Conservation (phyloP, 2,888 invertebrate species). For the Conchocele bisecta region DNA sequence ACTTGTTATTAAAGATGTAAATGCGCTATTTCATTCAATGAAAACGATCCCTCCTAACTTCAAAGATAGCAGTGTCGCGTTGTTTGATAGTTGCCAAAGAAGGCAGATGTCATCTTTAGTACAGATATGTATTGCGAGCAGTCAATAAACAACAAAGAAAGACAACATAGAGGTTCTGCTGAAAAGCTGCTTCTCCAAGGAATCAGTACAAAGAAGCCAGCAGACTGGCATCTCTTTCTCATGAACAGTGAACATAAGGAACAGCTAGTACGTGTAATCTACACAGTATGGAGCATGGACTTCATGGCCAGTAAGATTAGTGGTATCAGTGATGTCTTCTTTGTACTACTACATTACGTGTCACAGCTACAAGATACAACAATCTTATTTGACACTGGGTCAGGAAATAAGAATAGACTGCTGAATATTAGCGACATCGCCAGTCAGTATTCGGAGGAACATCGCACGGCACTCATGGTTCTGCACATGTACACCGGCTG, state of each 20-base stretch:
- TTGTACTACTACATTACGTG: too few species aligned
- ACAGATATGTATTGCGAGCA: slow-evolving; percentile 12
- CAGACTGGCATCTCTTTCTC: slow-evolving; percentile 23
- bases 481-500: too few species aligned
- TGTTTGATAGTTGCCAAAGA: slow-evolving; percentile 3
- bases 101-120: slow-evolving; percentile 10
- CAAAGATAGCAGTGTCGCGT: background rate
- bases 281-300: slow-evolving; percentile 27
- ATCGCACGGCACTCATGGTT: too few species aligned
- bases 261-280: background rate
- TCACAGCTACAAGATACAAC: too few species aligned
- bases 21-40: slow-evolving; percentile 24
- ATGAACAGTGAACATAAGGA: slow-evolving; percentile 21
- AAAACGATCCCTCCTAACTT: slow-evolving; percentile 15
- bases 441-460: too few species aligned
- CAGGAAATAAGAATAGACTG: too few species aligned
- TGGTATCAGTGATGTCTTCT: too few species aligned
- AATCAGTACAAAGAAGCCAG: slow-evolving; percentile 15
- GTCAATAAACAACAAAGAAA: slow-evolving; percentile 8
- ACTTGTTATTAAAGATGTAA: slow-evolving; percentile 11
- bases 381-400: too few species aligned
- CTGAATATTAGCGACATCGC: too few species aligned
- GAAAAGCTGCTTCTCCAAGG: slow-evolving; percentile 16
- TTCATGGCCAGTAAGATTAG: too few species aligned
- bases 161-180: slow-evolving; percentile 3